Conservation (phyloP, 2,888 invertebrate species). For the Slavum lentiscoides region DNA sequence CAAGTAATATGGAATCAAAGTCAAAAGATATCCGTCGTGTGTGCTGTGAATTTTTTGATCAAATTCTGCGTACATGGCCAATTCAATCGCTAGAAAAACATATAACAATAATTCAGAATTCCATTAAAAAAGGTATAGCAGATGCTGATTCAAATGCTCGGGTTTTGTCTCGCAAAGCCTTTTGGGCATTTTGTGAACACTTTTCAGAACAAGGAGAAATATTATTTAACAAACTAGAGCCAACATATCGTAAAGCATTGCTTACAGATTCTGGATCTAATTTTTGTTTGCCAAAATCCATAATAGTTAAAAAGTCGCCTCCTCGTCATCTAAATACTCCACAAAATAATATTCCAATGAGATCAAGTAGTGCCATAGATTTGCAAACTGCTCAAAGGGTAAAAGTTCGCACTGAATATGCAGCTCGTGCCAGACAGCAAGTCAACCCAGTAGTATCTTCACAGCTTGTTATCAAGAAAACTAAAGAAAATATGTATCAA, state of each 20-base stretch:
- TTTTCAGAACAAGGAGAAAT: constrained; percentile 89
- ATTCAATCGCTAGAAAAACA: constrained; percentile 80
- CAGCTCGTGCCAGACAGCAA: constrained; percentile 77
- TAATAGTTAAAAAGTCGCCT: constrained; percentile 19
- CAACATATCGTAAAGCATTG: constrained; percentile 69
- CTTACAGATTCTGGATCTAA: constrained; percentile 60
- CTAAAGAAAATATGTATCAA: constrained; percentile 18
- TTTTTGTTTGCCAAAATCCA: constrained; percentile 31
- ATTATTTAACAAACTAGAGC: constrained; percentile 80
- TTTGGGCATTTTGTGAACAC: constrained; percentile 85
- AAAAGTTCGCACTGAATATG: constrained; percentile 79
- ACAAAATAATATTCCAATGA: constrained; percentile 44
- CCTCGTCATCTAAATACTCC: constrained; percentile 12
- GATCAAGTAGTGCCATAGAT: constrained; percentile 90
- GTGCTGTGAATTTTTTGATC: constrained; percentile 79
- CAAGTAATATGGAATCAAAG: constrained; percentile 78
- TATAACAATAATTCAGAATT: constrained; percentile 75
- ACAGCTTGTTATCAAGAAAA: constrained; percentile 24
- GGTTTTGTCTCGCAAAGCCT: constrained; percentile 76
- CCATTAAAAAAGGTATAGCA: constrained; percentile 80
- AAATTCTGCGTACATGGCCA: constrained; percentile 87
- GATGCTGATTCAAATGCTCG: constrained; percentile 94
- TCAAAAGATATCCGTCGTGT: constrained; percentile 86
- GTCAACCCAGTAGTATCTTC: constrained; percentile 64
- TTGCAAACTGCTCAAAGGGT: constrained; percentile 88